Base-by-base conservation (phyloP, 1,140 invertebrate species). In the Macrostomum lignano region DNA sequence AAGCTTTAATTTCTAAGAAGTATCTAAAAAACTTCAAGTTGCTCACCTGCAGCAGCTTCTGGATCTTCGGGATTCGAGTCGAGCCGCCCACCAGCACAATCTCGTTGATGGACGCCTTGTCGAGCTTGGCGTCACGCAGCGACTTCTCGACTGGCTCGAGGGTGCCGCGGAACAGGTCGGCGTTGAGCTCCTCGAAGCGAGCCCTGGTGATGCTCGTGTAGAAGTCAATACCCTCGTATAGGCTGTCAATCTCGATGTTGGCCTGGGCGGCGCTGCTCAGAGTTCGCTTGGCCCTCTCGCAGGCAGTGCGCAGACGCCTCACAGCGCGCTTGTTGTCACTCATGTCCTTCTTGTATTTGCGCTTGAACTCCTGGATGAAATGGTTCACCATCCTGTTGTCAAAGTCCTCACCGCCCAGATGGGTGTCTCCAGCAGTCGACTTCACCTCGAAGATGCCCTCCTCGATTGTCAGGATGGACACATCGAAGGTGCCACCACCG, bases 401-500 rank as follows among this genome's bases (percentile, higher is more conserved):
- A n/a, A n/a, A n/a, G n/a, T n/a, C n/a, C n/a, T n/a, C n/a, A n/a
- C n/a, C n/a, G n/a, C n/a, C n/a, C n/a, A n/a, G n/a, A n/a, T n/a
- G n/a, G n/a, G n/a, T n/a, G n/a, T n/a, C n/a, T 22, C 50, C 51
- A 46, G 79, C 77, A 11, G 81, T 93, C 6, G 82, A 78, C 54
- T 82, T 86, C 9, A 91, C 82, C 59, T 88, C 81, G 44, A 71
- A 60, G 49, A 88, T 79, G 44, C 81, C 81, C 56, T 86, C 77
- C 51, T 82, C 78, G n/a, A n/a, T n/a, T n/a, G n/a, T n/a, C n/a
- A n/a, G n/a, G n/a, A 41, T 29, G 7, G 39, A 37, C 2, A 91
- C 81, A 64, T 91, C 81, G 51, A 93, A 93, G 42, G 84, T 93
- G 48, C 84, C 84, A 51, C 84, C 84, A 40, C 84, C 84, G n/a